Conservation (phyloP, 2,113 vertebrate species). For the Hystrix brachyura region DNA sequence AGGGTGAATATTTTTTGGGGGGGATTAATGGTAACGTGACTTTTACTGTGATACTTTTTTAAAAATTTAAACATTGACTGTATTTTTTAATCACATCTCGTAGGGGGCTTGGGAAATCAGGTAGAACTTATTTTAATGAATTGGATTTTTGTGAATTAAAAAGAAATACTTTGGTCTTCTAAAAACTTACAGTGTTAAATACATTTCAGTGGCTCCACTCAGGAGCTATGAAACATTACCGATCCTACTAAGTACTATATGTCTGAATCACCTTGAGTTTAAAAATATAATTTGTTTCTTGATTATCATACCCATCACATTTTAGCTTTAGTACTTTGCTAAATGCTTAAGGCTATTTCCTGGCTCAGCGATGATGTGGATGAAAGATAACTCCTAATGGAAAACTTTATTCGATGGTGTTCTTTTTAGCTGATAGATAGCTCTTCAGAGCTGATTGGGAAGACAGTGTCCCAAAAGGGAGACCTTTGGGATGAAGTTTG, state of each 20-base stretch:
- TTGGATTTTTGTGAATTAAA: slow-evolving; percentile 25
- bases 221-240: background rate
- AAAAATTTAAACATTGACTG: background rate
- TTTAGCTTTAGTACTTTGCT: slow-evolving; percentile 45
- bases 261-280: slow-evolving; percentile 34
- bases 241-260: background rate
- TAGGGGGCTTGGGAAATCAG: slow-evolving; percentile 38
- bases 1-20: background rate
- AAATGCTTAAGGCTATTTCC: background rate
- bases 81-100: background rate
- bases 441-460: background rate
- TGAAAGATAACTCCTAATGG: slow-evolving; percentile 18
- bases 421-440: slow-evolving; percentile 13
- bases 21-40: background rate
- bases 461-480: background rate
- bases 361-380: background rate
- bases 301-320: background rate
- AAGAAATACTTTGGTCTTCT: background rate
- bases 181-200: background rate
- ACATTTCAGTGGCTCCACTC: background rate
- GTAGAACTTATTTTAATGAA: slow-evolving; percentile 13
- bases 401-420: background rate
- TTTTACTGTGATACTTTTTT: background rate
- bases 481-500: background rate
- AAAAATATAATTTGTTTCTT: slow-evolving; percentile 31